Percentiles rank a stretch among this genome's conserved stretches.
phyloP scores from a whole-genome alignment of 2,113 vertebrate species.

The Xyliphius kryptos region DNA sequence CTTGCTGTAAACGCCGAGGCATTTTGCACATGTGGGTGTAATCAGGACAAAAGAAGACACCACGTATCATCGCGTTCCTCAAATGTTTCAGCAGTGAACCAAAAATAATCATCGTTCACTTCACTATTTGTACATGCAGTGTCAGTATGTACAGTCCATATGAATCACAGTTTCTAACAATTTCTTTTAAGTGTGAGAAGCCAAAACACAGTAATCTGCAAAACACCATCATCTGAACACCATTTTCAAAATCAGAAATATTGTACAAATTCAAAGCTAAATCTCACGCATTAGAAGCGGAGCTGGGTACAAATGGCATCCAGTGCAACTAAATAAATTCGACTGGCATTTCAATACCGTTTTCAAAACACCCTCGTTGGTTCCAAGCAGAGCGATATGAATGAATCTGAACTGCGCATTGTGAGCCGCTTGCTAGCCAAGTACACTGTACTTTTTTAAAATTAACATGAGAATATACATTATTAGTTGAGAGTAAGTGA shows the following conservation, averaged over 20 bases:
- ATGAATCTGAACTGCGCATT: no score
- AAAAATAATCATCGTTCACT: background rate
- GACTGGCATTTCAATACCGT: background rate
- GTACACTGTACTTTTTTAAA: no score
- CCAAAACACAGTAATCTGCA: conserved; percentile 2
- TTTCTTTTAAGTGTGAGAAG: background rate
- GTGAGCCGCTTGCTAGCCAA: no score
- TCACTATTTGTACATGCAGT: conserved; percentile 28
- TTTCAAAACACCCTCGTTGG: background rate
- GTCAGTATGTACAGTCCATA: conserved; percentile 27
- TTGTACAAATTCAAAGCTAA: conserved; percentile 2
- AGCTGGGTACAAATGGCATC: no score
- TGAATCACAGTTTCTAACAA: background rate
- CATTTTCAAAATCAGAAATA: conserved; percentile 1
- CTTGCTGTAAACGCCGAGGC: background rate
- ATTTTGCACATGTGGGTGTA: conserved; percentile 18
- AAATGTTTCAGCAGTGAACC: conserved; percentile 14
- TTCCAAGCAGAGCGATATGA: no score
- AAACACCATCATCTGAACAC: background rate
- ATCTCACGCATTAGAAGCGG: background rate
- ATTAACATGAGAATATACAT: no score
- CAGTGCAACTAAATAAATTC: background rate
- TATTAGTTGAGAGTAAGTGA: no score
- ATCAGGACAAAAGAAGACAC: conserved; percentile 36
- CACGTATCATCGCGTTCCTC: conserved; percentile 14